Evolutionary conservation across 2,888 invertebrate genomes (phyloP), one percentile per base, ranked within the genome.

Genomic region (Choristoneura rosaceana): DNA sequence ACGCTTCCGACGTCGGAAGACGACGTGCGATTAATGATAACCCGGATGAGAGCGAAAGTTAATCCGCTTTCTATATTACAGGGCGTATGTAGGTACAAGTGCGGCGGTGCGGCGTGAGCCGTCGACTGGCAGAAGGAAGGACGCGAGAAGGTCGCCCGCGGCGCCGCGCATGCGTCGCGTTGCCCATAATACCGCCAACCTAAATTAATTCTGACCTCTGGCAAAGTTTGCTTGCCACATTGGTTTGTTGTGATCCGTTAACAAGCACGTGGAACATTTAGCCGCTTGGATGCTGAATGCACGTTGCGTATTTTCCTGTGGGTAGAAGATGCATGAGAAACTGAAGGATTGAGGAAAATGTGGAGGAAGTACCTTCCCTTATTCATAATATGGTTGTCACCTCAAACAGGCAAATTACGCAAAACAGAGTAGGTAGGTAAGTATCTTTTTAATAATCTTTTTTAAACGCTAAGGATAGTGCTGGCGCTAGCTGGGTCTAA

Each of bases 71-170:
- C 81, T 76, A 77, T 74, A 76, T 75, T 76, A 74, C 73, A 73
- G 74, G 70, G 73, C 76, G 78, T 87, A 82, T 89, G 79, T 87
- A 82, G 89, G 87, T 87, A 89, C 90, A 90, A 89, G 90, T 90
- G 89, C 80, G 85, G 82, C 86, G 85, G 84, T 87, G 89, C 93
- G 92, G 88, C 90, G 85, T 85, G 84, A 82, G 86, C 85, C 85
- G 88, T 83, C 87, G 85, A 92, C 93, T 91, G 85, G 69, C 79
- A 73, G 73, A 75, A 82, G 81, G 76, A 85, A 92, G 94, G 93
- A 90, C 94, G 90, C 87, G 84, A 79, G 87, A 93, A 93, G 93
- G 93, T 93, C 93, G 88, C 77, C 74, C 75, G 82, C 74, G 78
- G 73, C 79, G 75, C 79, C 79, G 90, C 93, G 93, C 93, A 92